phyloP scores from a whole-genome alignment of 1,140 invertebrate species.

The Drosophila bocqueti region DNA sequence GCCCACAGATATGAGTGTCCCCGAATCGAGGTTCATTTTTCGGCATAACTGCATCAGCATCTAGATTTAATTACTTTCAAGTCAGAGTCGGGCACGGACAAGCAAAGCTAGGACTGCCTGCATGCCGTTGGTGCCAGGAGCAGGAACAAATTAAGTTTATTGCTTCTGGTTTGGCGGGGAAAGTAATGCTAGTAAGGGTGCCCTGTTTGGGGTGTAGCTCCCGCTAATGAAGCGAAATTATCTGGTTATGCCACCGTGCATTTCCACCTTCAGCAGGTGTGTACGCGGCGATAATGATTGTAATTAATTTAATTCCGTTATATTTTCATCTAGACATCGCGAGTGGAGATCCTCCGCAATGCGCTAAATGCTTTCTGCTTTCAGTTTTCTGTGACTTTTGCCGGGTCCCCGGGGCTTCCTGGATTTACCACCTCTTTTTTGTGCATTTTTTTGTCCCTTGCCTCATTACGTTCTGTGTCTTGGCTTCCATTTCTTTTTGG shows the following conservation, averaged over 20 bases:
- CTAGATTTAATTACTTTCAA: conserved; percentile 51
- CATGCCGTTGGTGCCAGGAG: conserved; percentile 1
- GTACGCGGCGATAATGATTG: conserved; percentile 73
- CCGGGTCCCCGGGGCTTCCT: not conserved
- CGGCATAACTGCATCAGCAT: conserved; percentile 39
- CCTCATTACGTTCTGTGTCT: conserved; percentile 68
- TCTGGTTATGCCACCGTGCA: conserved; percentile 39
- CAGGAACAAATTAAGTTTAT: conserved; percentile 64
- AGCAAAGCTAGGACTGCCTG: conserved; percentile 3
- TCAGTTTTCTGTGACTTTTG: conserved; percentile 54
- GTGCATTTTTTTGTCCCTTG: conserved; percentile 18
- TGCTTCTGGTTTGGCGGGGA: conserved; percentile 28
- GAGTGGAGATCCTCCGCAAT: conserved; percentile 63
- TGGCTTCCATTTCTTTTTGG: conserved; percentile 26
- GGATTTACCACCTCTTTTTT: not conserved
- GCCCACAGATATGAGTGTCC: not conserved
- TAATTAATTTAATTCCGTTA: conserved; percentile 85
- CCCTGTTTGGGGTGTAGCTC: conserved; percentile 5
- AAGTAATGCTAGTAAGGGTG: not conserved
- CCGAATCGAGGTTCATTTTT: conserved; percentile 20
- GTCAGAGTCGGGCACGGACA: conserved; percentile 20
- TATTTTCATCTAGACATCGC: conserved; percentile 79
- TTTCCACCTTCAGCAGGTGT: conserved; percentile 46
- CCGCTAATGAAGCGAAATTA: conserved; percentile 77
- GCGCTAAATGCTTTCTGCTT: conserved; percentile 73